Evolutionary conservation across 2,888 invertebrate genomes (phyloP).

Genomic region (Limnephilus marmoratus): DNA sequence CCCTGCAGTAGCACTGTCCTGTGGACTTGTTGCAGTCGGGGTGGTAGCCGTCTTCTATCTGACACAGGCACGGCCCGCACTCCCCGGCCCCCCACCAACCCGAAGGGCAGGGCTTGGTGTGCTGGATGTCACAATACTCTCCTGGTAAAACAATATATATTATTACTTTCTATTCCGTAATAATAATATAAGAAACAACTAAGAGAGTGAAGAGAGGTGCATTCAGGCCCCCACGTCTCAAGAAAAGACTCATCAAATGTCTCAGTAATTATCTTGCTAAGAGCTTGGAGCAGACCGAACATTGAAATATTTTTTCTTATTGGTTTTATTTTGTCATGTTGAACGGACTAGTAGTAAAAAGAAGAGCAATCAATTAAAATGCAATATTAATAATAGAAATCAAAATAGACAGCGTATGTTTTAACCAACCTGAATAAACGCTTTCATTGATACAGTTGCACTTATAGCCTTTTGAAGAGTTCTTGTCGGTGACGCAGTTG

Average conservation of each 20-base stretch:
- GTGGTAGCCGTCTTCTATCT: slow-evolving; percentile 89
- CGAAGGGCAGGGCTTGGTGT: slow-evolving; percentile 88
- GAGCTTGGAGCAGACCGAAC: not conserved
- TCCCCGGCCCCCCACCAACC: slow-evolving; percentile 97
- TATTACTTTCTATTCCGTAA: not conserved
- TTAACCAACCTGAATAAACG: slow-evolving; percentile 79
- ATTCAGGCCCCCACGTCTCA: not conserved
- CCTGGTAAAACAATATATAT: slow-evolving; percentile 70
- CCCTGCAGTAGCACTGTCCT: slow-evolving; percentile 94
- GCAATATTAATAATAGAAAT: too few relatives aligned
- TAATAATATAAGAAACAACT: not conserved
- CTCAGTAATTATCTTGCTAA: not conserved
- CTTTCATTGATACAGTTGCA: slow-evolving; percentile 87
- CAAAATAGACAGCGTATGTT: not conserved
- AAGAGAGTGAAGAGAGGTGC: not conserved
- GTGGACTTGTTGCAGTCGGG: slow-evolving; percentile 93
- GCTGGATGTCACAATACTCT: slow-evolving; percentile 84
- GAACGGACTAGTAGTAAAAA: not conserved
- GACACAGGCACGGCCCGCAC: slow-evolving; percentile 96
- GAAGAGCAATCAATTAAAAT: too few relatives aligned
- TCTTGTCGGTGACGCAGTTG: slow-evolving; percentile 80
- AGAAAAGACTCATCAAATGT: not conserved
- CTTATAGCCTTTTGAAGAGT: slow-evolving; percentile 80
- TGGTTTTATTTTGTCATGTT: not conserved
- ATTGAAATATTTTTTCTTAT: not conserved